Base-by-base conservation (phyloP, 2,888 invertebrate genomes). In the Dione vanillae region DNA sequence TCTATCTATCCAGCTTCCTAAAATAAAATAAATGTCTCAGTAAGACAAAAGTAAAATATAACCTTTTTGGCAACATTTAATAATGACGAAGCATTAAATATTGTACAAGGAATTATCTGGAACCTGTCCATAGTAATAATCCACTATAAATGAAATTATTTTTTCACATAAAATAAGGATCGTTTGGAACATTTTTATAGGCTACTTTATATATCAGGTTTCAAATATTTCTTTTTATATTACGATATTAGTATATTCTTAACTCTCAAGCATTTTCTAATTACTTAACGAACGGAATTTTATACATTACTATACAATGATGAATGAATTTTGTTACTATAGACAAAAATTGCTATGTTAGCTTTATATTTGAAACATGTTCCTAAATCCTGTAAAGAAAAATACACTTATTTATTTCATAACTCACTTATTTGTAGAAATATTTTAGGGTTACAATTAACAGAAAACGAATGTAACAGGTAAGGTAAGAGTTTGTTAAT, bases 61-160 rank as follows among this genome's bases (percentile, higher is more conserved):
- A 27, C 8, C 14, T 20, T 14, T 20, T 19, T 11, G 11, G 19
- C 1, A 19, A 27, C 6, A 20, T 51, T 27, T 51, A 51, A 51
- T 51, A 27, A 40, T 56, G 11, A 19, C 6, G 16, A 16, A 40
- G 56, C 10, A 37, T 12, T 58, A 58, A 51, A 51, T 58, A 58
- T 40, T 58, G 40, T 58, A 10, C 16, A 58, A 40, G 16, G 19
- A 58, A 58, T 40, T 58, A 58, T 58, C 19, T 40, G 58, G 40
- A 41, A 58, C 43, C 43, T n/a, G 10, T 43, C 43, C 43, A 43
- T 43, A 43, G 14, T 20, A 20, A 27, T 59, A n/a, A 54, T 59
- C 20, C 27, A 59, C 49, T 43, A 43, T 19, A 37, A n/a, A 54
- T 54, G 35, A 35, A n/a, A 27, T 10, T 59, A 9, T 10, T n/a